Evolutionary conservation across 1,140 invertebrate genomes (phyloP).

Genomic region (Drosophila lini): DNA sequence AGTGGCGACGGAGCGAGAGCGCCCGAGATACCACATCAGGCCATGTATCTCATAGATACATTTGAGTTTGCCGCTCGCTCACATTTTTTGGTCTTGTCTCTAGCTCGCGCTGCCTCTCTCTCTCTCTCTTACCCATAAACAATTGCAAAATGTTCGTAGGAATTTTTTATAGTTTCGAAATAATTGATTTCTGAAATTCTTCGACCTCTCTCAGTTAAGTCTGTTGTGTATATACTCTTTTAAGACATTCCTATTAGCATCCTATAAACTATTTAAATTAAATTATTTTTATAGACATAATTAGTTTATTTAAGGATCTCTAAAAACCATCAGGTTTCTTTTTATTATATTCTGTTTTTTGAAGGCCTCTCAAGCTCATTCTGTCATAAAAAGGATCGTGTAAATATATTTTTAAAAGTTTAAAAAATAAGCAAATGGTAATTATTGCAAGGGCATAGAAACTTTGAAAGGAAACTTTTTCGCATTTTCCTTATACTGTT

Average conservation of each 20-base stretch:
- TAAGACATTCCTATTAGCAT: neutral
- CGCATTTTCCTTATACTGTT: neutral
- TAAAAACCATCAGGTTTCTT: too few relatives aligned
- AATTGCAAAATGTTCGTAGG: conserved; percentile 80
- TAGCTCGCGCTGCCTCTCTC: conserved; percentile 25
- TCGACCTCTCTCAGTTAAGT: conserved; percentile 20
- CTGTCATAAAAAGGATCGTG: too few relatives aligned
- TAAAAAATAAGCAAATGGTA: neutral
- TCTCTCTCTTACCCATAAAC: conserved; percentile 66
- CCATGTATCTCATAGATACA: conserved; percentile 79
- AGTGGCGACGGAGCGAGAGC: conserved; percentile 6
- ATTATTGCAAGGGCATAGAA: neutral
- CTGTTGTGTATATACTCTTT: conserved; percentile 11
- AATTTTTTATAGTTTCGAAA: conserved; percentile 82
- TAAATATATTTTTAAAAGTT: too few relatives aligned
- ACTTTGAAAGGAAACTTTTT: neutral
- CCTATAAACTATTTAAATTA: neutral
- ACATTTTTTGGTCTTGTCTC: conserved; percentile 44
- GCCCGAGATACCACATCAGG: conserved; percentile 57
- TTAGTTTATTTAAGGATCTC: too few relatives aligned
- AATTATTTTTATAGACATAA: neutral
- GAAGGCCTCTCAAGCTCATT: too few relatives aligned
- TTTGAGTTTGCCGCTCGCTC: conserved; percentile 71
- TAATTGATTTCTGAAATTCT: conserved; percentile 82
- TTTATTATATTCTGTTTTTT: too few relatives aligned